A percentile compares a stretch with the other conserved stretches of the same genome.
These are phyloP conservation scores for Bovichtus variegatus DNA, from an alignment of 2,797 vertebrate genomes.

Conservation along the genomic window DNA sequence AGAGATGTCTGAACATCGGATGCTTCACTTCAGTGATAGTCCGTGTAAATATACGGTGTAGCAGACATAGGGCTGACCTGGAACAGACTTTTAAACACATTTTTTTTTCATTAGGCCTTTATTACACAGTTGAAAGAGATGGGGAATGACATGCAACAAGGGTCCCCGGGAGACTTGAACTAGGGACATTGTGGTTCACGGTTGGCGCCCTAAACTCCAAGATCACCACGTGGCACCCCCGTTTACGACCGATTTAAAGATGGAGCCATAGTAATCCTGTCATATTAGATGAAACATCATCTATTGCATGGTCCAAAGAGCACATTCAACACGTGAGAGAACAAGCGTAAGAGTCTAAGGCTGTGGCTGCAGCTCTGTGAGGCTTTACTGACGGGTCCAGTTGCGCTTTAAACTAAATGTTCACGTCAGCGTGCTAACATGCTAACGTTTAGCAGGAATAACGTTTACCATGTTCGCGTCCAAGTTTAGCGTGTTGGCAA, in stretches of 20 bases:
- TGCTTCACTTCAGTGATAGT: conserved; percentile 2
- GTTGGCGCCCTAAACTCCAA: neutral
- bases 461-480: too few relatives aligned
- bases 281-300: neutral
- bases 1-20: conserved; percentile 4
- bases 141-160: neutral
- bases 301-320: neutral
- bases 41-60: neutral
- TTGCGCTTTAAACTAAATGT: too few relatives aligned
- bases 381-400: too few relatives aligned
- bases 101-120: neutral
- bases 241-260: too few relatives aligned
- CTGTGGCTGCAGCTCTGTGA: too few relatives aligned
- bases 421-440: too few relatives aligned
- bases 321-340: neutral
- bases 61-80: neutral
- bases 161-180: neutral
- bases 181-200: neutral
- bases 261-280: neutral
- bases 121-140: conserved; percentile 3
- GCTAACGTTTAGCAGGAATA: neutral
- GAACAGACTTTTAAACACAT: too few relatives aligned
- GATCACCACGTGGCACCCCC: too few relatives aligned
- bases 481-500: neutral
- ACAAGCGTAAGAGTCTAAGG: neutral